A percentile compares a stretch with the other conserved stretches of the same genome.
These are phyloP conservation scores for Coluber constrictor DNA, from an alignment of 2,797 vertebrate species.

Conservation along the genomic window DNA sequence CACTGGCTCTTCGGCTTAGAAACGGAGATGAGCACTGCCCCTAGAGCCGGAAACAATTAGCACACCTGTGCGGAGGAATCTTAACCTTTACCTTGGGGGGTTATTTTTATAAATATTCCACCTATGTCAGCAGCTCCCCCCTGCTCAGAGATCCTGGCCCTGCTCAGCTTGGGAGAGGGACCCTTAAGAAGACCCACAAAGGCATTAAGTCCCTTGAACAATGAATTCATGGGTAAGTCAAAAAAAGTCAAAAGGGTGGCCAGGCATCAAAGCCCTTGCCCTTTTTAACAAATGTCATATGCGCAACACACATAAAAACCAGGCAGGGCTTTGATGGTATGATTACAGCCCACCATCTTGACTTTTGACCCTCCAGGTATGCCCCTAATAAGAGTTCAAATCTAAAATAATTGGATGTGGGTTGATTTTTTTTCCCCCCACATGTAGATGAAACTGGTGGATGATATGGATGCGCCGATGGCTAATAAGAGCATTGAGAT, in stretches of 20 bases:
- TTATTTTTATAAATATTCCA: neutral
- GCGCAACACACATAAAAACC: neutral
- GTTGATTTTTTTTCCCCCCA: neutral
- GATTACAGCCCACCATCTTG: neutral
- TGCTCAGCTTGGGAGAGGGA: neutral
- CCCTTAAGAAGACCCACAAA: neutral
- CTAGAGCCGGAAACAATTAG: too few species aligned
- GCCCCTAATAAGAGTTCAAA: neutral
- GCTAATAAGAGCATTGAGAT: slow-evolving; percentile 57
- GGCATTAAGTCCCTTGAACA: neutral
- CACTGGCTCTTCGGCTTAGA: too few species aligned
- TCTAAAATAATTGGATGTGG: neutral
- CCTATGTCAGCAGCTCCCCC: neutral
- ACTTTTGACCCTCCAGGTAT: neutral
- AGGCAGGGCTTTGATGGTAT: neutral
- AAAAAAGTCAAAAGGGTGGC: neutral
- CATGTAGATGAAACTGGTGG: slow-evolving; percentile 61
- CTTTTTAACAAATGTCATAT: neutral
- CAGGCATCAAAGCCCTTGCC: neutral
- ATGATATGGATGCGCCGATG: slow-evolving; percentile 60
- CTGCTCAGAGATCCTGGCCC: neutral
- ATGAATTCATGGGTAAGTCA: neutral
- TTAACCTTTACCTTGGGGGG: neutral
- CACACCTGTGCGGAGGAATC: too few species aligned
- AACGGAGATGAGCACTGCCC: too few species aligned